phyloP scores from a whole-genome alignment of 2,797 vertebrate genomes.

The Anolis apletophallus region DNA sequence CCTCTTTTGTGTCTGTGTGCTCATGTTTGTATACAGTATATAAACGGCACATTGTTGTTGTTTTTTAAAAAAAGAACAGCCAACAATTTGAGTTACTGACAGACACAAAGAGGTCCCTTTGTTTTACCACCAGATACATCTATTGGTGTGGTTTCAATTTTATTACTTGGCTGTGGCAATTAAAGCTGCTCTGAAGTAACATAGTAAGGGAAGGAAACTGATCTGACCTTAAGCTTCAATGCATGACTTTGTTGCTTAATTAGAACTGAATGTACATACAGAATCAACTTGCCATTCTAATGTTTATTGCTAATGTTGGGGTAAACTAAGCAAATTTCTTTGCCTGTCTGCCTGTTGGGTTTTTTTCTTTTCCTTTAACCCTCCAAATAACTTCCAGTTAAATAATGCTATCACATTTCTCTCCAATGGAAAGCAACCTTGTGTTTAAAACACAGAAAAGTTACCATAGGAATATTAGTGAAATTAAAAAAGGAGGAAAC shows the following conservation, averaged over 20 bases:
- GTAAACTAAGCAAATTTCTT: neutral
- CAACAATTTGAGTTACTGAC: slow-evolving; percentile 35
- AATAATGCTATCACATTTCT: slow-evolving; percentile 1
- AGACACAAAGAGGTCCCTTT: slow-evolving; percentile 47
- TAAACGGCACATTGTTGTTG: slow-evolving; percentile 8
- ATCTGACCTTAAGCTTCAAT: slow-evolving; percentile 40
- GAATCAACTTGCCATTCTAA: neutral
- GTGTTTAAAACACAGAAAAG: neutral
- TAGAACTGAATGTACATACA: slow-evolving; percentile 45
- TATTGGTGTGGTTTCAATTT: slow-evolving; percentile 52
- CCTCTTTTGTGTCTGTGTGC: neutral
- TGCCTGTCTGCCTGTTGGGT: neutral
- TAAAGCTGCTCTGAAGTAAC: slow-evolving; percentile 46
- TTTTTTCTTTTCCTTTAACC: neutral
- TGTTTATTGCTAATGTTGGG: slow-evolving; percentile 16
- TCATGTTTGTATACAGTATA: slow-evolving; percentile 29
- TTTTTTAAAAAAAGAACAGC: slow-evolving; percentile 24
- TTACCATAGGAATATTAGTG: slow-evolving; percentile 10
- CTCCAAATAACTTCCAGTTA: slow-evolving; percentile 12
- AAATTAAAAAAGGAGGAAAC: neutral
- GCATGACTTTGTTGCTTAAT: slow-evolving; percentile 34
- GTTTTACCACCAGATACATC: slow-evolving; percentile 44
- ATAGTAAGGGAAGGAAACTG: slow-evolving; percentile 26
- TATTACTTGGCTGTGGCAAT: slow-evolving; percentile 35
- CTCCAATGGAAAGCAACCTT: neutral